Evolutionary conservation across 2,797 vertebrate species (phyloP), one percentile per base, ranked within the genome.

Genomic region (Platyrinchus mystaceus): DNA sequence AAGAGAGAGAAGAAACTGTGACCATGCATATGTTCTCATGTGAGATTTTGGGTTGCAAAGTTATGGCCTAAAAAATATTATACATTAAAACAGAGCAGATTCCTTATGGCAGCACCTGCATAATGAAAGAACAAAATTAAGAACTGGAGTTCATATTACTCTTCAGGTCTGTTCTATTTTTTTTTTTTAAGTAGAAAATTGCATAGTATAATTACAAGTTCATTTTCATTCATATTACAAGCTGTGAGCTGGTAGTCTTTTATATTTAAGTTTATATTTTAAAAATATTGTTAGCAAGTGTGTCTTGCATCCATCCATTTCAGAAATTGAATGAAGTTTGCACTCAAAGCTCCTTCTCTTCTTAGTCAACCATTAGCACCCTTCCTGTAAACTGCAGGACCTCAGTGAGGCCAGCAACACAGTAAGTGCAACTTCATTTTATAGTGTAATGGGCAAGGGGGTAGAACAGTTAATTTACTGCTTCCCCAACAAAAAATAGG

Each of bases 211-310:
- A 98, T 98, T 98, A 98, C 96, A 97, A 97, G 96, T 97, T 98
- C 95, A 98, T 98, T 98, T 98, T 96, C 98, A 98, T 98, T 97
- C 97, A 96, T 98, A 98, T 97, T 98, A 97, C 97, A 97, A 96
- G 97, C 96, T 97, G 95, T 86, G 96, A 97, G 94, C 96, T 97
- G 96, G 97, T 87, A 95, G 86, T 96, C 93, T 97, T 97, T 97
- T 98, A 97, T 96, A 97, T 97, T 96, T 93, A 56, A 96, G 30
- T 97, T 96, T 94, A 59, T 96, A 97, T 97, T 96, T 94, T 52
- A 96, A 96, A 97, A 96, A 96, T 93, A 97, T 78, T 88, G 73
- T 89, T 93, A 97, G 90, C 92, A 97, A 96, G 93, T 97, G 53
- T 97, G 96, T 97, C 95, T 97, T 95, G 96, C 94, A 97, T 97